Conservation (phyloP, 2,113 vertebrate species). For the Chaenogobius annularis region DNA sequence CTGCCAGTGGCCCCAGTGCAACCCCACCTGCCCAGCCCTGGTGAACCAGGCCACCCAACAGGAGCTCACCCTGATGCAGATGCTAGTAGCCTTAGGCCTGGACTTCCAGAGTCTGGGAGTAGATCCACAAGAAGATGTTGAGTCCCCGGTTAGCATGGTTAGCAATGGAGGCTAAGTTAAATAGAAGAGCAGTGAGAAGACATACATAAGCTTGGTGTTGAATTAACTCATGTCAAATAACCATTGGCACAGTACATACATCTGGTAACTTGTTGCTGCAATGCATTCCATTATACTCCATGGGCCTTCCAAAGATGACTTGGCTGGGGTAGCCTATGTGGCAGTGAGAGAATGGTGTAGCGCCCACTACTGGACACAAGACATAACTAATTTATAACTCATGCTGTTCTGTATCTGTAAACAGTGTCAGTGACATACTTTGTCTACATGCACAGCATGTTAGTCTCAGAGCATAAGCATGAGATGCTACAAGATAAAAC, state of each 20-base stretch:
- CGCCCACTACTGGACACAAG: constrained; percentile 52
- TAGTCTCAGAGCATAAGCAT: constrained; percentile 23
- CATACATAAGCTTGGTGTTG: constrained; percentile 15
- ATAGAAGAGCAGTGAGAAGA: constrained; percentile 2
- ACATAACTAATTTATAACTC: constrained; percentile 25
- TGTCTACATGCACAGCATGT: constrained; percentile 24
- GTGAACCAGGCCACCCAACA: constrained; percentile 77
- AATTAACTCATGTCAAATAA: constrained; percentile 44
- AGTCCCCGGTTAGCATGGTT: constrained; percentile 66
- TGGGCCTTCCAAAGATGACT: constrained; percentile 47
- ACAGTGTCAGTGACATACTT: constrained; percentile 32
- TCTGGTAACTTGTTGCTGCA: constrained; percentile 64
- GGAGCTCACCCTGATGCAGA: constrained; percentile 80
- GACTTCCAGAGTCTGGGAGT: constrained; percentile 78
- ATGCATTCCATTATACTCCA: constrained; percentile 70
- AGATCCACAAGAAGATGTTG: constrained; percentile 69
- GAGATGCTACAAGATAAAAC: neutral
- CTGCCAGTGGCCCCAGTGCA: constrained; percentile 83
- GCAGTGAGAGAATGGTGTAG: constrained; percentile 57
- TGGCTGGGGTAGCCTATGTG: constrained; percentile 44
- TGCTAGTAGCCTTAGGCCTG: constrained; percentile 78
- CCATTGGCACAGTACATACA: constrained; percentile 58
- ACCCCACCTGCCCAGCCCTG: constrained; percentile 82
- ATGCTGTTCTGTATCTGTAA: constrained; percentile 13
- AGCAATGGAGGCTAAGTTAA: constrained; percentile 78